These are phyloP conservation scores for Dysidea cf. avara DNA, from an alignment of 37 sponge, comb jelly and placozoan genomes.

Conservation along the genomic window DNA sequence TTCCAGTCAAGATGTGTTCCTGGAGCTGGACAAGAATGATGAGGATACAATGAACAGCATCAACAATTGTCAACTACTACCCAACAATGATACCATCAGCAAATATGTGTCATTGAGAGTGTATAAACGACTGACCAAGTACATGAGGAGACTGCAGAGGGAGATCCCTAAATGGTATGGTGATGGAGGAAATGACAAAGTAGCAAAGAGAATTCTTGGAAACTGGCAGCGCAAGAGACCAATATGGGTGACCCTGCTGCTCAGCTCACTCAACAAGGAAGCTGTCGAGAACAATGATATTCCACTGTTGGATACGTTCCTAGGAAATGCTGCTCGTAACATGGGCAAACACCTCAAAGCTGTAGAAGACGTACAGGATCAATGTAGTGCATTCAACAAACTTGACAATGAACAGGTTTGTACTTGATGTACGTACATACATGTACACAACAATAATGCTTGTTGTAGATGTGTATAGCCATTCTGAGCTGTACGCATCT, in stretches of 20 bases:
- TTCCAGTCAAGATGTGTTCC: conserved; percentile 19
- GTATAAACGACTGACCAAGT: conserved; percentile 11
- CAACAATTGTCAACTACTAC: conserved; percentile 15
- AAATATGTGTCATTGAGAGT: conserved; percentile 5
- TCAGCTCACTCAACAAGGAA: conserved; percentile 51
- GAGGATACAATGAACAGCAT: conserved; percentile 4
- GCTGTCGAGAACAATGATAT: conserved; percentile 3
- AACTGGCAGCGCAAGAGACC: conserved; percentile 59
- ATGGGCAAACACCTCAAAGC: conserved; percentile 56
- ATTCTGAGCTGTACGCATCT: too few species aligned
- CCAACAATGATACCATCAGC: conserved; percentile 12
- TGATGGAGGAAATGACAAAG: conserved; percentile 5
- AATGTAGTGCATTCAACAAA: conserved; percentile 50
- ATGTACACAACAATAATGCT: neutral
- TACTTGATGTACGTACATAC: neutral
- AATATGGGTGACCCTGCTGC: conserved; percentile 42
- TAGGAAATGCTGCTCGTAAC: conserved; percentile 33
- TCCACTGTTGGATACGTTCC: conserved; percentile 55
- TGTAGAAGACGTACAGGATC: conserved; percentile 45
- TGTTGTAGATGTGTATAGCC: too few species aligned
- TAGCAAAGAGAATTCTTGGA: conserved; percentile 17
- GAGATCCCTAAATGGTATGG: conserved; percentile 39
- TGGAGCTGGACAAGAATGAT: conserved; percentile 43
- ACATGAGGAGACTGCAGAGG: conserved; percentile 15
- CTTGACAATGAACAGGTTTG: conserved; percentile 29